phyloP scores from a whole-genome alignment of 1,140 invertebrate genomes.

The Leptoteleia sp. region DNA sequence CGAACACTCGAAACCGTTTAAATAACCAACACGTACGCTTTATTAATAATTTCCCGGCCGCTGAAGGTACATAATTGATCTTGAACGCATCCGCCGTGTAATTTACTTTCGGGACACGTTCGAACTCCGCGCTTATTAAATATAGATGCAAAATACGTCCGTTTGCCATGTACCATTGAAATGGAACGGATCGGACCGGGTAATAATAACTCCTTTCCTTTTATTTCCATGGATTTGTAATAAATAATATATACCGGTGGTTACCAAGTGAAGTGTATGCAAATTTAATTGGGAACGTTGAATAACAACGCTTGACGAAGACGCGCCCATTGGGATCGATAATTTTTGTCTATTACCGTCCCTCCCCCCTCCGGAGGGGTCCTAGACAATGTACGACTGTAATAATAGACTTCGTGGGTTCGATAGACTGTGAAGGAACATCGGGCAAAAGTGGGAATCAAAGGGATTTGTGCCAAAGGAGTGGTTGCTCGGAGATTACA shows the following conservation, averaged over 20 bases:
- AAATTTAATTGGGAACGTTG: not conserved
- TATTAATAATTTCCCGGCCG: no score
- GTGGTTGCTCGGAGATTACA: constrained; percentile 16
- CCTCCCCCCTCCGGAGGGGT: not conserved
- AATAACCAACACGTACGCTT: no score
- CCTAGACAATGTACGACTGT: constrained; percentile 11
- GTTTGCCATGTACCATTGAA: no score
- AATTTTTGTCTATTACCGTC: constrained; percentile 11
- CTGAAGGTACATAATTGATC: no score
- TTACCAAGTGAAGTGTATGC: no score
- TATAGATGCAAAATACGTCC: no score
- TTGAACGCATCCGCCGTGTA: no score
- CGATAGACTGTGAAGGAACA: constrained; percentile 9
- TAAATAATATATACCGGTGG: not conserved
- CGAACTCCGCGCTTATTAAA: no score
- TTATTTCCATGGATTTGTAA: not conserved
- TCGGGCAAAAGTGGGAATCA: constrained; percentile 4
- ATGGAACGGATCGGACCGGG: not conserved
- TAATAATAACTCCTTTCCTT: not conserved
- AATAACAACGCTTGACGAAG: constrained; percentile 1
- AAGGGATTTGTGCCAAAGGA: constrained; percentile 15
- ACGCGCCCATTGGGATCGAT: constrained; percentile 3
- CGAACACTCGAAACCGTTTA: no score
- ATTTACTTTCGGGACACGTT: no score
- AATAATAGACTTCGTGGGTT: constrained; percentile 16